A percentile compares a stretch with the other conserved stretches of the same genome.
Conservation (phyloP, 2,113 vertebrate genomes). For the Alexandromys fortis region DNA sequence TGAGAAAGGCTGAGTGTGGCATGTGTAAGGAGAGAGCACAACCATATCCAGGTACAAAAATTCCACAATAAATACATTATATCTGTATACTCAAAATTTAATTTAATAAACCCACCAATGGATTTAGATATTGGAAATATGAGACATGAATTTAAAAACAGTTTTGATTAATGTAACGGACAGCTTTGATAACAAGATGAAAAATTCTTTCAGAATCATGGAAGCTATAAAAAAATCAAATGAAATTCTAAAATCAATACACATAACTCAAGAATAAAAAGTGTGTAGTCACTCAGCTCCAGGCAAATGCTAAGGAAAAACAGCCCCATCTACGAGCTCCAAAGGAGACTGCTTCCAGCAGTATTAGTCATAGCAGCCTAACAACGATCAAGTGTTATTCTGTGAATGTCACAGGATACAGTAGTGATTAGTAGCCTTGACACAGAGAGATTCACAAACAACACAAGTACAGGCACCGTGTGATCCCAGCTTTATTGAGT, state of each 20-base stretch:
- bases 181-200: background rate
- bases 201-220: constrained; percentile 35
- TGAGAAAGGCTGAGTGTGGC: background rate
- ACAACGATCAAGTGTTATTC: background rate
- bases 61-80: background rate
- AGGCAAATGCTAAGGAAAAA: background rate
- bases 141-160: background rate
- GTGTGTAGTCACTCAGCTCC: background rate
- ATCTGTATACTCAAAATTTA: background rate
- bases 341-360: background rate
- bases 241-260: constrained; percentile 14
- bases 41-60: background rate
- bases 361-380: background rate
- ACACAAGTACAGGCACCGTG: background rate
- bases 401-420: background rate
- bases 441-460: too few relatives aligned
- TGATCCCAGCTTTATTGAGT: background rate
- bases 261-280: constrained; percentile 23
- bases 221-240: constrained; percentile 8
- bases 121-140: background rate
- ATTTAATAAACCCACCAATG: background rate
- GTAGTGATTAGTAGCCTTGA: background rate
- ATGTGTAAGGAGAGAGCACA: background rate
- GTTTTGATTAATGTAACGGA: background rate
- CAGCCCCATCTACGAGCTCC: background rate